Base-by-base conservation (phyloP, 2,888 invertebrate species). In the Cryptus viduatorius region DNA sequence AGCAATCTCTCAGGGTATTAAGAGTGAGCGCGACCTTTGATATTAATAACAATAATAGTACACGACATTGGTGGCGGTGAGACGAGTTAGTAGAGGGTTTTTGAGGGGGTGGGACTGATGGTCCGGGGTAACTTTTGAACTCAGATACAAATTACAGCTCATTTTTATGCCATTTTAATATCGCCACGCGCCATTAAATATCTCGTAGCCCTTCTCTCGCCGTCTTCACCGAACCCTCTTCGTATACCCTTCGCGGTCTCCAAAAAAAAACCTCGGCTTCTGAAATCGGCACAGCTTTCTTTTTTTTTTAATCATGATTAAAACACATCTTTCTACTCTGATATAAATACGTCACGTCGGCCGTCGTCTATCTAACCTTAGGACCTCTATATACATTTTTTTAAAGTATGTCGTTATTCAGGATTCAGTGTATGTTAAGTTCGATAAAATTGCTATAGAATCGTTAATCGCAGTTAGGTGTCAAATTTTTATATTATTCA, bases 111-210 rank as follows among this genome's bases (percentile, higher is more conserved):
- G 79, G 84, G 85, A 84, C 83, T 89, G 90, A 89, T 88, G 87
- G 88, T 88, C 87, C 73, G 87, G 85, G 86, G 88, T 86, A 89
- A 89, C 90, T 92, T 92, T 92, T 91, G 90, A 93, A 91, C 89
- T 90, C 90, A 90, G 91, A 93, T 93, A 93, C 93, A 93, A 93
- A 93, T 93, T 93, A 91, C 93, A 91, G 90, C 93, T 93, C 93
- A 93, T 93, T 93, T 93, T 93, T 93, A 93, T 93, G 92, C 93
- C 92, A 92, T 93, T 93, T 93, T 93, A 93, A 93, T 93, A 93
- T 93, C 92, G 90, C 92, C 90, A 93, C 92, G 92, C 92, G 90
- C 92, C 93, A 93, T 93, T 93, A 93, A 93, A 91, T 93, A 91
- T 91, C 91, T 91, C 90, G 5, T 89, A 88, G 90, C 90, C 88